phyloP scores from a whole-genome alignment of 2,888 invertebrate genomes.

The Coronaproctus castanopsis region DNA sequence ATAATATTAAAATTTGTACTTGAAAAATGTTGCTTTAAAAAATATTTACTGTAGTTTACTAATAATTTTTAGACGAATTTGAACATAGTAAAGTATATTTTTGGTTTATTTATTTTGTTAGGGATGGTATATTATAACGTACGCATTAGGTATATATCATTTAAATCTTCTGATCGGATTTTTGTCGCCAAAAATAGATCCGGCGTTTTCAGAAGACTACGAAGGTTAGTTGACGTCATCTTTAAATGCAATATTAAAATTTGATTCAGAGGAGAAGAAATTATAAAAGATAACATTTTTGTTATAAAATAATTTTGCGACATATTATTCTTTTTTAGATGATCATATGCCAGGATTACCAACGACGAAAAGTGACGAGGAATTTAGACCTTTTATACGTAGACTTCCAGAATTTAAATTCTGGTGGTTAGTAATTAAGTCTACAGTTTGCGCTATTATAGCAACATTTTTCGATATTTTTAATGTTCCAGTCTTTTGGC shows the following conservation, averaged over 20 bases:
- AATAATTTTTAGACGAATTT: no score
- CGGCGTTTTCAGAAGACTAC: slow-evolving; percentile 20
- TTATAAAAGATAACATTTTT: no score
- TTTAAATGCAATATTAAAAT: no score
- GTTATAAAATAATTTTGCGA: no score
- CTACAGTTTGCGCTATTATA: slow-evolving; percentile 66
- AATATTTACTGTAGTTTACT: no score
- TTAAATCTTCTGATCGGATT: slow-evolving; percentile 99
- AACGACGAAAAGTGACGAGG: slow-evolving; percentile 75
- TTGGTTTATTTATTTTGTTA: slow-evolving; percentile 31
- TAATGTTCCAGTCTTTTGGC: slow-evolving; percentile 99
- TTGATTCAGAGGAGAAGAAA: no score
- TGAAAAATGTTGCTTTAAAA: no score
- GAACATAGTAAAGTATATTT: no score
- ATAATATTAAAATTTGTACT: no score
- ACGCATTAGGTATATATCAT: slow-evolving; percentile 97
- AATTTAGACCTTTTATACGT: slow-evolving; percentile 91
- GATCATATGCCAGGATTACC: slow-evolving; percentile 87
- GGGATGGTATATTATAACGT: slow-evolving; percentile 99
- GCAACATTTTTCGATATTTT: slow-evolving; percentile 96
- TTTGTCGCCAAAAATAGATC: slow-evolving; percentile 98
- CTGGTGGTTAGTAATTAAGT: slow-evolving; percentile 92
- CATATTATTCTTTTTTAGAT: slow-evolving; percentile 30
- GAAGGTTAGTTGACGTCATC: slow-evolving; percentile 21
- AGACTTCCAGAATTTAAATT: slow-evolving; percentile 98